Percentiles rank a stretch among this genome's conserved stretches.
These are phyloP conservation scores for Orthosia incerta DNA, from an alignment of 2,888 invertebrate genomes.

Conservation along the genomic window DNA sequence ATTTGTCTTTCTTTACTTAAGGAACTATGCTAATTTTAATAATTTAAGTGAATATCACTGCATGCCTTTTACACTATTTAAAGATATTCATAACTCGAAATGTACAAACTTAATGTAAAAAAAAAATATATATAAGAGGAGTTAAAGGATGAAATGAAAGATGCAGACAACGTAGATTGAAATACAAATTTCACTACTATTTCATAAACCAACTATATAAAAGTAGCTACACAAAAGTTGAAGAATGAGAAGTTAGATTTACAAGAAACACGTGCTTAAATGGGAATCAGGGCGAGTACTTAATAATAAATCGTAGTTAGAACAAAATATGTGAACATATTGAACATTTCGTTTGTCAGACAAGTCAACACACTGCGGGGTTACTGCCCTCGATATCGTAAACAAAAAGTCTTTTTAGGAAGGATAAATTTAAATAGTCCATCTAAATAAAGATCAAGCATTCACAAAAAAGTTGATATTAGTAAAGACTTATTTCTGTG, in stretches of 20 bases:
- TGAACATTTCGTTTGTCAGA: constrained; percentile 50
- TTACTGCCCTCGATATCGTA: constrained; percentile 77
- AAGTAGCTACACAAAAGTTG: background rate
- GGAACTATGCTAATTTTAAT: constrained; percentile 24
- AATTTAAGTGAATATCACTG: background rate
- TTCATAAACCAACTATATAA: constrained; percentile 6
- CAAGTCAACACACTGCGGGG: constrained; percentile 66
- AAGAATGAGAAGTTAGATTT: constrained; percentile 18
- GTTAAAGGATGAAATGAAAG: constrained; percentile 13
- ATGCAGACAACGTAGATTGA: background rate
- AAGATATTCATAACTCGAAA: constrained; percentile 9
- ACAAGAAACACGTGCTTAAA: constrained; percentile 42
- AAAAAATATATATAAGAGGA: constrained; percentile 31
- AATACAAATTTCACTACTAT: constrained; percentile 20
- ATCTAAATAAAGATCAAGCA: constrained; percentile 66
- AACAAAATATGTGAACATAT: constrained; percentile 45
- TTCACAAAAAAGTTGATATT: constrained; percentile 40
- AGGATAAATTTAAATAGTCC: constrained; percentile 73
- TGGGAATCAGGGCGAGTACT: constrained; percentile 39
- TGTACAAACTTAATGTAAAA: constrained; percentile 26
- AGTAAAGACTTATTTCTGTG: constrained; percentile 45
- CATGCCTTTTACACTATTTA: background rate
- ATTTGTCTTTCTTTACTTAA: constrained; percentile 33
- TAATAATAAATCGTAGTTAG: constrained; percentile 38
- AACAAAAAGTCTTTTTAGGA: constrained; percentile 76